Evolutionary conservation across 2,113 vertebrate species (phyloP).

Genomic region (Grammatotria lemairii): DNA sequence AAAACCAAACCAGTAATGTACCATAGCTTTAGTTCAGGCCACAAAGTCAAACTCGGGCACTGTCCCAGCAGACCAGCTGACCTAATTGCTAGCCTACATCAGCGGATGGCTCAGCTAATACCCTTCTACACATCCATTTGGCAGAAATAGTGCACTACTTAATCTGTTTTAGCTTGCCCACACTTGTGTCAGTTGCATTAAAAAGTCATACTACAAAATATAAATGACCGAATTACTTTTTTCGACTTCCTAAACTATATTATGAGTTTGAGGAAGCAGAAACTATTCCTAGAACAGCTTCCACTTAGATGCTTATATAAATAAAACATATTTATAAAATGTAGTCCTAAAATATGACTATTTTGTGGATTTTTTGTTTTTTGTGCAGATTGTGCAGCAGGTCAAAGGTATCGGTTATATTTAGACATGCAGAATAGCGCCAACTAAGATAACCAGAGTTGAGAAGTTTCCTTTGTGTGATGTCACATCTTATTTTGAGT

Average conservation of each 20-base stretch:
- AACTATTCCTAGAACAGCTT: neutral
- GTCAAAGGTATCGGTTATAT: neutral
- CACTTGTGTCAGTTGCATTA: neutral
- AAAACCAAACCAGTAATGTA: neutral
- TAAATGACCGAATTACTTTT: neutral
- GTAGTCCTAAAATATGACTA: neutral
- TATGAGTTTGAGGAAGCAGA: neutral
- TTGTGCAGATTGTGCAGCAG: neutral
- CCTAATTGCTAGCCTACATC: neutral
- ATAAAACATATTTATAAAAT: neutral
- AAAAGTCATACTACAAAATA: neutral
- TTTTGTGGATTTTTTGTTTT: neutral
- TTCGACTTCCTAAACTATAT: neutral
- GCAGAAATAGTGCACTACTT: neutral
- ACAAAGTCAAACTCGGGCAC: neutral
- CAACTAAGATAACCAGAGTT: neutral
- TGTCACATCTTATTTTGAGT: neutral
- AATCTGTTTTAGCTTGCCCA: neutral
- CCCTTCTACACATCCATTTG: neutral
- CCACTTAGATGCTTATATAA: neutral
- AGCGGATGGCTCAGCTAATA: neutral
- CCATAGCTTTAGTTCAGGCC: neutral
- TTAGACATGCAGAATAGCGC: neutral
- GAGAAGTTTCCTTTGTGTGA: neutral
- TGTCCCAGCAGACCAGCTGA: neutral